Percentiles rank a stretch among this genome's conserved stretches.
Evolutionary conservation across 2,113 vertebrate species (phyloP).

Genomic region (Pluvialis apricaria): DNA sequence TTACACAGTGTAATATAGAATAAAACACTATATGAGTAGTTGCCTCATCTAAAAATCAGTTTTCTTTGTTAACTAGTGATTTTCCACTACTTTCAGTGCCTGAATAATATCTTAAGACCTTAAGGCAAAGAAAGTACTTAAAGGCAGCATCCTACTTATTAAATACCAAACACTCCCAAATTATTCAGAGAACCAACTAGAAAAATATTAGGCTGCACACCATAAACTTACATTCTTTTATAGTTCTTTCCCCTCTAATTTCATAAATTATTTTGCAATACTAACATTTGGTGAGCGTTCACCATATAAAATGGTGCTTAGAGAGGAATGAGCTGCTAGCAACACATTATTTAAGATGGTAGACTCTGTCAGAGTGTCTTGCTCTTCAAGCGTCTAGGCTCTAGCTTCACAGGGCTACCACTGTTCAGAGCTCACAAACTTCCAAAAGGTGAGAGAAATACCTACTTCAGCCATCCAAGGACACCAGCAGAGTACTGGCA

Average conservation of each 20-base stretch:
- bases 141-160: neutral
- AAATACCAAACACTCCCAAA: neutral
- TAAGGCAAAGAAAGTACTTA: neutral
- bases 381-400: neutral
- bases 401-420: neutral
- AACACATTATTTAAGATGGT: neutral
- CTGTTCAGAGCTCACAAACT: neutral
- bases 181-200: neutral
- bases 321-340: neutral
- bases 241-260: neutral
- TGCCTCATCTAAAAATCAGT: constrained; percentile 19
- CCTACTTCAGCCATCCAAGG: neutral
- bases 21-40: neutral
- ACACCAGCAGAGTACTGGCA: neutral
- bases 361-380: neutral
- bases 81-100: neutral
- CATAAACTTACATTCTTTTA: neutral
- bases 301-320: neutral
- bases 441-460: neutral
- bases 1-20: neutral
- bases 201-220: neutral
- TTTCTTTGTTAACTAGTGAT: constrained; percentile 1
- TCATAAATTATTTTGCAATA: neutral
- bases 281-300: neutral
- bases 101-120: neutral